Base-by-base conservation (phyloP, 1,140 invertebrate species). In the Cherax destructor region DNA sequence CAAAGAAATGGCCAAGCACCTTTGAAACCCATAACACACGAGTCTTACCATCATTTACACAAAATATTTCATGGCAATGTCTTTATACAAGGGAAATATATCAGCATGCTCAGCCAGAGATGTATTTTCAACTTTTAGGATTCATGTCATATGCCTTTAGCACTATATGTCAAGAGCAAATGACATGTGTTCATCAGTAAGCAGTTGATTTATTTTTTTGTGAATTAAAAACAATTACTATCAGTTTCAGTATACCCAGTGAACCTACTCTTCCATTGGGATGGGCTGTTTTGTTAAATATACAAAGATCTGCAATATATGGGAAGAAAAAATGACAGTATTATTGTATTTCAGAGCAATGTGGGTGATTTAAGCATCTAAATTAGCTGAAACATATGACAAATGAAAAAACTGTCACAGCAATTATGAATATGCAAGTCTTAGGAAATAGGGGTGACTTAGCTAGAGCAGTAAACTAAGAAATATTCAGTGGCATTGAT, bases 401-500 rank as follows among this genome's bases (percentile, higher is more conserved):
- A 30, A 79, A 79, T 49, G 50, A 41, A 13, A 83, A 61, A 47
- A 30, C 21, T 69, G 4, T 65, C 47, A 49, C 30, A 13, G 21
- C 13, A 86, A 16, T 21, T 76, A 24, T 52, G 61, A 74, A 56
- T 69, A 7, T 47, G 41, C 52, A 87, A 49, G 30, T 7, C 24
- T 49, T 47, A 49, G 81, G 56, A 49, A 65, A 49, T 61, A 49
- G 24, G 81, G 30, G 69, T 83, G 80, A 76, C 65, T 50, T 69
- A 76, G 79, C 59, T 69, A 49, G 47, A 21, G 79, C 50, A 52
- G 47, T 13, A 83, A 83, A 76, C 69, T 74, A 52, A 88, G 24
- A 77, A 72, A 76, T 74, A 59, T 89, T 83, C 49, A 24, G 59
- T 83, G 79, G 86, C 72, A 76, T 83, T 83, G 52, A 59, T 74